These are phyloP conservation scores for Pherbina coryleti DNA, from an alignment of 2,888 invertebrate genomes.

Conservation along the genomic window DNA sequence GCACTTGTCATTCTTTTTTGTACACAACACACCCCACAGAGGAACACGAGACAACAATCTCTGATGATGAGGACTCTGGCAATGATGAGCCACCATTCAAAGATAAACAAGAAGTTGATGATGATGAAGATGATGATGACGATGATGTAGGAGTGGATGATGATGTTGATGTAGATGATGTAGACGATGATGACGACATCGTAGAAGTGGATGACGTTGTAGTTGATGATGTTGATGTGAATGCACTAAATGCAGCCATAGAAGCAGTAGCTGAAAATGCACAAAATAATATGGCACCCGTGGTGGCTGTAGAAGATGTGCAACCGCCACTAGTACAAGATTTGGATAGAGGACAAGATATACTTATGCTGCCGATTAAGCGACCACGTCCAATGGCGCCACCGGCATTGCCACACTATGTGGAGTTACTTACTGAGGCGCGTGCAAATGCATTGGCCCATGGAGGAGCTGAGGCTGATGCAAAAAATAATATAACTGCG, in stretches of 20 bases:
- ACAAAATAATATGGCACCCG: conserved; percentile 35
- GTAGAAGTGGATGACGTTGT: conserved; percentile 55
- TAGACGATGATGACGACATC: conserved; percentile 47
- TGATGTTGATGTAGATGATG: conserved; percentile 46
- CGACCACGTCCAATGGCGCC: conserved; percentile 63
- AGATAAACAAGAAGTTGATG: conserved; percentile 60
- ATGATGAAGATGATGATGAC: conserved; percentile 58
- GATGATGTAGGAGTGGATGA: conserved; percentile 61
- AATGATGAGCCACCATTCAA: conserved; percentile 86
- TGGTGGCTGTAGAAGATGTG: conserved; percentile 31
- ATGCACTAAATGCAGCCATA: conserved; percentile 50
- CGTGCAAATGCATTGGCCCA: conserved; percentile 52
- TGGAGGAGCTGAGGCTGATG: conserved; percentile 12
- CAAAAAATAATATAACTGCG: conserved; percentile 56
- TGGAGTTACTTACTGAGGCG: conserved; percentile 64
- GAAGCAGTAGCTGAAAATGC: conserved; percentile 39
- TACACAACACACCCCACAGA: conserved; percentile 77
- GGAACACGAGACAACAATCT: conserved; percentile 71
- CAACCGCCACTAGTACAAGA: conserved; percentile 52
- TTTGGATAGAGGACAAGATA: conserved; percentile 36
- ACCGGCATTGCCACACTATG: conserved; percentile 61
- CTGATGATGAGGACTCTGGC: conserved; percentile 93
- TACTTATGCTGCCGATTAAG: conserved; percentile 54
- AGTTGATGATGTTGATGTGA: conserved; percentile 56
- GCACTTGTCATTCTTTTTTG: conserved; percentile 92